phyloP scores from a whole-genome alignment of 1,140 invertebrate species.

The Aricia agestis region DNA sequence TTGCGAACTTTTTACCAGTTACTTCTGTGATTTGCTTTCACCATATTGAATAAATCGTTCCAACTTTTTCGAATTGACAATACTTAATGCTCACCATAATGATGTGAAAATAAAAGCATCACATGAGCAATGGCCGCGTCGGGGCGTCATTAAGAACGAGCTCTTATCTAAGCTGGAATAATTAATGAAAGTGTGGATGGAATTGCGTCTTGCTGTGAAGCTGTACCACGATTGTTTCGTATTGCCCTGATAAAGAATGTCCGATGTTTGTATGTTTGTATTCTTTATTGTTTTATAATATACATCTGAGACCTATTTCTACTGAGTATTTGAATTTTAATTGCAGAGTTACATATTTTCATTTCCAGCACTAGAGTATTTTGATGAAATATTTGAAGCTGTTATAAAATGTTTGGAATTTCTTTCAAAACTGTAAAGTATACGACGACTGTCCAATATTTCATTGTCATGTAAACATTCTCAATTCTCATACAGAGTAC shows the following conservation, averaged over 20 bases:
- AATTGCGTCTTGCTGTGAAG: slow-evolving; percentile 63
- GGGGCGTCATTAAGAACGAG: slow-evolving; percentile 66
- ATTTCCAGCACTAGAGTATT: too few relatives aligned
- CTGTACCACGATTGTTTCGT: slow-evolving; percentile 29
- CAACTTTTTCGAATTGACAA: slow-evolving; percentile 26
- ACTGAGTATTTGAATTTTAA: too few relatives aligned
- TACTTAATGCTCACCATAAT: slow-evolving; percentile 40
- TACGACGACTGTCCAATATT: too few relatives aligned
- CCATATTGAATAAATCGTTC: not conserved
- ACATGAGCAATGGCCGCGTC: slow-evolving; percentile 60
- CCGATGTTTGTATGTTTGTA: not conserved
- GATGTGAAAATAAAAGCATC: slow-evolving; percentile 48
- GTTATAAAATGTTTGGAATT: too few relatives aligned
- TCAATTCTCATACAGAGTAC: too few relatives aligned
- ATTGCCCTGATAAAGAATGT: slow-evolving; percentile 32
- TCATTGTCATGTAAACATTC: too few relatives aligned
- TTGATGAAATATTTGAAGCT: too few relatives aligned
- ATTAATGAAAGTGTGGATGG: slow-evolving; percentile 72
- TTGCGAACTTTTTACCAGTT: too few relatives aligned
- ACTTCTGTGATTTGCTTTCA: too few relatives aligned
- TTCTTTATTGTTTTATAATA: not conserved
- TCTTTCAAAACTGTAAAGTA: too few relatives aligned
- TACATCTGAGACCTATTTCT: not conserved
- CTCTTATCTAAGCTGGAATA: slow-evolving; percentile 73
- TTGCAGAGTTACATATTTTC: too few relatives aligned